Percentiles rank a stretch among this genome's conserved stretches.
These are phyloP conservation scores for Drosophila pseudoobscura DNA, from an alignment of 1,140 invertebrate species.

Conservation along the genomic window DNA sequence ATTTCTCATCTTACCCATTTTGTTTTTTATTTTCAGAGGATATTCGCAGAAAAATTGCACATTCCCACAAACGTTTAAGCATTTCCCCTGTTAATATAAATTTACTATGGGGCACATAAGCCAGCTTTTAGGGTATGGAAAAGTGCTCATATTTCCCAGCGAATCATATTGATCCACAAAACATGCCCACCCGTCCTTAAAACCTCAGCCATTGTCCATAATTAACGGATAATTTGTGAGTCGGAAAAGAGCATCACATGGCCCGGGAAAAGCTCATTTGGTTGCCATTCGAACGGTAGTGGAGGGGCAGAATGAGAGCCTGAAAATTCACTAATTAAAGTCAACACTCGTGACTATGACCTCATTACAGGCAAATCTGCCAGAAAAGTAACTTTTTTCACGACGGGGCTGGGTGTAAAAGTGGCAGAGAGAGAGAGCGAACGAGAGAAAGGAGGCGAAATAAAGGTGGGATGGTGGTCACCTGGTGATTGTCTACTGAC, in stretches of 20 bases:
- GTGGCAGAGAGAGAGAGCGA: neutral
- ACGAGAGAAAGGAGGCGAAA: neutral
- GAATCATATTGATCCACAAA: conserved; percentile 31
- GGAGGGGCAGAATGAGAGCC: neutral
- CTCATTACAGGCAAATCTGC: conserved; percentile 76
- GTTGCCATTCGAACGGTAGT: conserved; percentile 30
- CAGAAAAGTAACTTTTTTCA: conserved; percentile 5
- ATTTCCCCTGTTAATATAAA: too few relatives aligned
- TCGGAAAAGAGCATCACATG: conserved; percentile 26
- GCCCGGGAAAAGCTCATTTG: conserved; percentile 31
- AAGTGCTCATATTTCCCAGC: conserved; percentile 2
- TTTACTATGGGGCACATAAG: too few relatives aligned
- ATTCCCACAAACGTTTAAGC: too few relatives aligned
- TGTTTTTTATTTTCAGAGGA: too few relatives aligned
- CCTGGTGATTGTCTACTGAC: conserved; percentile 75
- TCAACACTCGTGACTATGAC: conserved; percentile 80
- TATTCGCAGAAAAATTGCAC: too few relatives aligned
- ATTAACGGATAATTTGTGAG: conserved; percentile 67
- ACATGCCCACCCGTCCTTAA: neutral
- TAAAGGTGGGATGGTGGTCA: conserved; percentile 30
- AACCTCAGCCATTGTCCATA: conserved; percentile 28
- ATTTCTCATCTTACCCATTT: too few relatives aligned
- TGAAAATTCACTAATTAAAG: conserved; percentile 72
- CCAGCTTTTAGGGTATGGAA: too few relatives aligned
- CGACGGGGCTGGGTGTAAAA: neutral